Evolutionary conservation across 30 jellyfish, hydroid and myxozoan genomes (phyloP).

Genomic region (Turritopsis rubra): DNA sequence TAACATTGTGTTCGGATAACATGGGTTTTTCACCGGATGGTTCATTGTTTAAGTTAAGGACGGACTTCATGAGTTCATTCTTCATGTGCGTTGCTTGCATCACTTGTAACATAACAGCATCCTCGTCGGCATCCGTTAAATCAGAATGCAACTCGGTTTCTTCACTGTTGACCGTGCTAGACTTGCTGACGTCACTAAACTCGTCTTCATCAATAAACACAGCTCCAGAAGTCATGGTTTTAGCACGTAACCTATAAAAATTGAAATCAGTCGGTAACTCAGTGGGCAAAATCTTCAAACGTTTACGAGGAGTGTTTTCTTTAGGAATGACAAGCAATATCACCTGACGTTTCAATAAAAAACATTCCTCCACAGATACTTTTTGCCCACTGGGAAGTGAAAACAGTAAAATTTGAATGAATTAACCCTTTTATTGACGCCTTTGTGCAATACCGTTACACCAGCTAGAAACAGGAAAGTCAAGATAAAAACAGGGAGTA

Average conservation of each 20-base stretch:
- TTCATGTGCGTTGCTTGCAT: slow-evolving; percentile 15
- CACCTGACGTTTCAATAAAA: too few relatives aligned
- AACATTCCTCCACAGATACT: too few relatives aligned
- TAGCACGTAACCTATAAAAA: slow-evolving; percentile 16
- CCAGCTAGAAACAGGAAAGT: too few relatives aligned
- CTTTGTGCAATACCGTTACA: too few relatives aligned
- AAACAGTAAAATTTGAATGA: too few relatives aligned
- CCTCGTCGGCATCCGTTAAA: slow-evolving; percentile 17
- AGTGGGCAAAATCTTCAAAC: too few relatives aligned
- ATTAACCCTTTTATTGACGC: too few relatives aligned
- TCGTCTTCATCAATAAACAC: slow-evolving; percentile 19
- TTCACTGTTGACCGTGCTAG: background rate
- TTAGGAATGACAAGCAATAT: too few relatives aligned
- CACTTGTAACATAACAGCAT: slow-evolving; percentile 15
- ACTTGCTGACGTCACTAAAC: background rate
- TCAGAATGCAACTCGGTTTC: background rate
- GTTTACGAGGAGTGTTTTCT: too few relatives aligned
- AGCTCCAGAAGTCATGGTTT: slow-evolving; percentile 18
- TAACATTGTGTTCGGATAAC: slow-evolving; percentile 6
- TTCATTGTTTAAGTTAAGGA: background rate
- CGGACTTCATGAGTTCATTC: slow-evolving; percentile 9
- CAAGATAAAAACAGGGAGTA: too few relatives aligned
- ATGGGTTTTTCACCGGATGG: background rate
- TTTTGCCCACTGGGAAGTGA: too few relatives aligned
- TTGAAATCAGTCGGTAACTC: background rate